A percentile compares a stretch with the other conserved stretches of the same genome.
These are phyloP conservation scores for Itoplectis maculator DNA, from an alignment of 2,888 invertebrate species.

Conservation along the genomic window DNA sequence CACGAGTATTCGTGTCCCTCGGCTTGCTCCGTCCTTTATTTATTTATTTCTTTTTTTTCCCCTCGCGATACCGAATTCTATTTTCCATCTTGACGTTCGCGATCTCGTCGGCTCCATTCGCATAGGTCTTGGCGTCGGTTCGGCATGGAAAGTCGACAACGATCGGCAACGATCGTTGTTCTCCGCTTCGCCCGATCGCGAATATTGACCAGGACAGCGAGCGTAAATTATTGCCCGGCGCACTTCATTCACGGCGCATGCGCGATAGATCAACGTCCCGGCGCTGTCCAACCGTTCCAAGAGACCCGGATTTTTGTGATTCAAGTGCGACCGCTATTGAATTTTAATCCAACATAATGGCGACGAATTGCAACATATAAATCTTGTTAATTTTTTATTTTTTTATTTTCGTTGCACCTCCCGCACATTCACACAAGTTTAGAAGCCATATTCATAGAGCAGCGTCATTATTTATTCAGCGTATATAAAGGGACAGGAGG, in stretches of 20 bases:
- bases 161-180: neutral
- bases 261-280: slow-evolving; percentile 10
- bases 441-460: slow-evolving; percentile 22
- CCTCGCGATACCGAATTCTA: neutral
- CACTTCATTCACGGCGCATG: neutral
- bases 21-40: neutral
- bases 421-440: slow-evolving; percentile 5
- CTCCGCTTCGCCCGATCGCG: slow-evolving; percentile 3
- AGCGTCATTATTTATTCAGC: slow-evolving; percentile 38
- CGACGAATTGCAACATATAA: slow-evolving; percentile 10
- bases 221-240: neutral
- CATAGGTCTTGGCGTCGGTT: neutral
- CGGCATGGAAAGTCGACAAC: neutral
- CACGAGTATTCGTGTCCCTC: neutral
- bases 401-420: neutral
- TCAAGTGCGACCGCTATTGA: neutral
- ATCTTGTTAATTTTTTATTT: neutral
- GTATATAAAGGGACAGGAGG: slow-evolving; percentile 18
- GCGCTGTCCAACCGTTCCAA: neutral
- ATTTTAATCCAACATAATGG: slow-evolving; percentile 13
- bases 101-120: neutral
- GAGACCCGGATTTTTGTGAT: neutral
- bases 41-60: neutral
- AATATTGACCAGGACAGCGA: slow-evolving; percentile 10
- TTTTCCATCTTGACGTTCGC: neutral